Evolutionary conservation across 2,113 vertebrate species (phyloP), one percentile per base, ranked within the genome.

Genomic region (Herpetotheres cachinnans): DNA sequence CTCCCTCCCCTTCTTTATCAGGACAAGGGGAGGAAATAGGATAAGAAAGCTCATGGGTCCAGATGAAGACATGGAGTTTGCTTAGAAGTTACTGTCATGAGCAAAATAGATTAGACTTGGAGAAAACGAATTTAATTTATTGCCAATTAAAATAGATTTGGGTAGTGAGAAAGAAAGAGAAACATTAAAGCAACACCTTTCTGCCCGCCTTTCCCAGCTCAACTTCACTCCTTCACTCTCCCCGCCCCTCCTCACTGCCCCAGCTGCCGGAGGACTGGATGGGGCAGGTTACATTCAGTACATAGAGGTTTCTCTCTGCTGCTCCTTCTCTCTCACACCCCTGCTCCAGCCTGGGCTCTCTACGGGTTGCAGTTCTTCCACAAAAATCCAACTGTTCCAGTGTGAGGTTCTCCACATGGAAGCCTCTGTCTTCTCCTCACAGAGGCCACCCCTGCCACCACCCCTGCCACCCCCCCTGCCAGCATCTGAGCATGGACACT

Each of bases 201-300:
- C 20, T 1, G 1, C 6, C 1, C 5, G 5, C 13, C 11, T 42
- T 62, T 38, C 47, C 27, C 32, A 44, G 10, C 7, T 55, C 27
- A 54, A 2, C n/a, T 61, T 90, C 56, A 49, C 4, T 77, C 26
- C 11, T 71, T 62, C n/a, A 16, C 27, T 86, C 6, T 5, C 15
- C 7, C 16, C 3, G 58, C 19, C 18, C 27, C 46, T 34, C 3
- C 11, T 5, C 13, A 0, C 16, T 26, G 7, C 10, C 15, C 24
- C 49, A 49, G 38, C n/a, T 2, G 3, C 26, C 61, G 32, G 13
- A n/a, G 9, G 16, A 24, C 36, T 38, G 16, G 24, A 62, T 62
- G 17, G 3, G 26, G 6, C 13, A 29, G 25, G 12, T 44, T 74
- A 25, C 4, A 0, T 21, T n/a, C 5, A 15, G 42, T 21, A 30